Conservation (phyloP, 2,113 vertebrate species). For the Pygoscelis antarcticus region DNA sequence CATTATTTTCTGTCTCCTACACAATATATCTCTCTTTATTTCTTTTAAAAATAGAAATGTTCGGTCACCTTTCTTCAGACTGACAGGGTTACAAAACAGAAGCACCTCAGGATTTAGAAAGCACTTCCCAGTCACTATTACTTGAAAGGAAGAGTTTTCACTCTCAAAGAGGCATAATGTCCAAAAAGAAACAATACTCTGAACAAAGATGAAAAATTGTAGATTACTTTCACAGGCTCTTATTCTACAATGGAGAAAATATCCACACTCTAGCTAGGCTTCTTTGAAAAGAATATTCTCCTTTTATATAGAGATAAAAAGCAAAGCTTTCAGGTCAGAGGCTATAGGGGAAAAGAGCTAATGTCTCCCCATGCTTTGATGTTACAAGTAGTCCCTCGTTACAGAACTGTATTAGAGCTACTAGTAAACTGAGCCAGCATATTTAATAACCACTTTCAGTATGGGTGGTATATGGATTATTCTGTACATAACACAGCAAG, state of each 20-base stretch:
- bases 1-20: slow-evolving; percentile 32
- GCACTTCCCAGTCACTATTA: slow-evolving; percentile 50
- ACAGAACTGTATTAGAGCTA: slow-evolving; percentile 79
- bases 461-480: slow-evolving; percentile 32
- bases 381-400: slow-evolving; percentile 85
- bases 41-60: slow-evolving; percentile 11
- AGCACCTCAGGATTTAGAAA: slow-evolving; percentile 49
- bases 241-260: slow-evolving; percentile 59
- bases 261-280: slow-evolving; percentile 40
- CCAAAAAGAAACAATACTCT: slow-evolving; percentile 49
- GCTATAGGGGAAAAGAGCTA: slow-evolving; percentile 68
- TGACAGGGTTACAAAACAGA: slow-evolving; percentile 30
- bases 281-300: slow-evolving; percentile 74
- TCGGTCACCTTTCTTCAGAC: background rate
- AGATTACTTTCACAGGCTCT: slow-evolving; percentile 58
- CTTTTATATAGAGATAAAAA: slow-evolving; percentile 80
- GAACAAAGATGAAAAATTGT: slow-evolving; percentile 66
- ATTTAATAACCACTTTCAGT: slow-evolving; percentile 54
- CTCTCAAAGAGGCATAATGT: slow-evolving; percentile 22
- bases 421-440: slow-evolving; percentile 73
- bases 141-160: slow-evolving; percentile 76
- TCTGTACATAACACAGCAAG: background rate
- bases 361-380: slow-evolving; percentile 84
- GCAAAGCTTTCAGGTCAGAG: slow-evolving; percentile 77
- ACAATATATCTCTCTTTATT: background rate